A percentile compares a stretch with the other conserved stretches of the same genome.
These are phyloP conservation scores for Indicator maculatus DNA, from an alignment of 2,113 vertebrate genomes.

Conservation along the genomic window DNA sequence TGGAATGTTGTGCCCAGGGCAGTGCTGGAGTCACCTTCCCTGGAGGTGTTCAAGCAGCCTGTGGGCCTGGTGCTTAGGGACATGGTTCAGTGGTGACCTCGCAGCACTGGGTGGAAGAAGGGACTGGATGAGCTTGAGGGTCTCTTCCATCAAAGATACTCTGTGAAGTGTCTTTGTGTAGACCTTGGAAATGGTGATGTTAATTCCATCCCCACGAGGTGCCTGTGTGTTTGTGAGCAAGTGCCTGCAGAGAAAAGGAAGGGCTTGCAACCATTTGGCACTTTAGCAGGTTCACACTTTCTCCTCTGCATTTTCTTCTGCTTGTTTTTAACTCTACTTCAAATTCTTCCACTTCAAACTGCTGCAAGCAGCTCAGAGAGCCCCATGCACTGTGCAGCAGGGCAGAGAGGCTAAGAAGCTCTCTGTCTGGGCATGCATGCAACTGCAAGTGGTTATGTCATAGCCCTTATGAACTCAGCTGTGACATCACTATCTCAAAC, in stretches of 20 bases:
- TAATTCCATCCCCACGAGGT: background rate
- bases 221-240: background rate
- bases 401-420: background rate
- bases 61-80: no score
- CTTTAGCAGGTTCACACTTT: background rate
- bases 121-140: no score
- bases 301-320: background rate
- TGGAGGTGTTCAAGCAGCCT: no score
- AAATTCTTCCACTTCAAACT: background rate
- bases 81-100: no score
- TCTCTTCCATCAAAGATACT: no score
- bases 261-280: background rate
- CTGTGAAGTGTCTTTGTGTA: no score
- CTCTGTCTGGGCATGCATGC: accelerated
- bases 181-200: background rate
- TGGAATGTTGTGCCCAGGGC: no score
- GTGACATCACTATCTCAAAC: background rate
- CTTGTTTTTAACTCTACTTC: background rate
- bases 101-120: no score
- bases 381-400: background rate
- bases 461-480: no score
- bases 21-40: no score
- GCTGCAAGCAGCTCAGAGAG: background rate
- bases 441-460: background rate
- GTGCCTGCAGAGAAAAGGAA: background rate